A percentile compares a stretch with the other conserved stretches of the same genome.
Conservation (phyloP, 1,140 invertebrate genomes). For the Meloidogyne hapla region DNA sequence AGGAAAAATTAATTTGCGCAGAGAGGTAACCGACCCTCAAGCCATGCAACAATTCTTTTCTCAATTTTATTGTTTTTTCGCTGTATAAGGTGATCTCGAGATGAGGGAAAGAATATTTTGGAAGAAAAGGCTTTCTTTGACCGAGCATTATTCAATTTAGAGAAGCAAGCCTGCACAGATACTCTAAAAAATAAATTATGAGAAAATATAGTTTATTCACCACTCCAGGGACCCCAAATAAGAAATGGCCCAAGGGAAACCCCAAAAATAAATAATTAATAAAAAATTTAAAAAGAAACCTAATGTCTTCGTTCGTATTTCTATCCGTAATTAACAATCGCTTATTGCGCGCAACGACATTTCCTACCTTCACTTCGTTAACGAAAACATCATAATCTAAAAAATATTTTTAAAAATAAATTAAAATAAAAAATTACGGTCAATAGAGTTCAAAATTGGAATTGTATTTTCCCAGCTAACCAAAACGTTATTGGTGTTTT, state of each 20-base stretch:
- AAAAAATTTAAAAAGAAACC: conserved; percentile 3
- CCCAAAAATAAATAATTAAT: no score
- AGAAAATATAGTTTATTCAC: no score
- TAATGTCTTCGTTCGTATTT: not conserved
- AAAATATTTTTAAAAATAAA: conserved; percentile 4
- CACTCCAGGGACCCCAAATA: no score
- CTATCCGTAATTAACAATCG: conserved; percentile 16
- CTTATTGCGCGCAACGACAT: conserved; percentile 5
- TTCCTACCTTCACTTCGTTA: not conserved
- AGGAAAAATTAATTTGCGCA: not conserved
- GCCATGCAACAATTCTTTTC: not conserved
- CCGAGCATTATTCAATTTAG: no score
- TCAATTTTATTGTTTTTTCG: not conserved
- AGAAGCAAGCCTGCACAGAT: no score
- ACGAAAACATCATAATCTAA: conserved; percentile 25
- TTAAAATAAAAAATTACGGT: conserved; percentile 9
- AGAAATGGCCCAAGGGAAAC: no score
- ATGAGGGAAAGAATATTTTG: not conserved
- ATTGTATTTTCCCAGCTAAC: conserved; percentile 29
- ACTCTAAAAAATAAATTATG: no score
- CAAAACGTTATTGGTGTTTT: not conserved
- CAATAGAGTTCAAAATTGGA: conserved; percentile 19
- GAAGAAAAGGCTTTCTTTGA: no score
- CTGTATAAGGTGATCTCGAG: not conserved
- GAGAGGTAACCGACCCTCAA: not conserved